Percentiles rank a stretch among this genome's conserved stretches.
Evolutionary conservation across 2,797 vertebrate genomes (phyloP).

Genomic region (Spondyliosoma cantharus): DNA sequence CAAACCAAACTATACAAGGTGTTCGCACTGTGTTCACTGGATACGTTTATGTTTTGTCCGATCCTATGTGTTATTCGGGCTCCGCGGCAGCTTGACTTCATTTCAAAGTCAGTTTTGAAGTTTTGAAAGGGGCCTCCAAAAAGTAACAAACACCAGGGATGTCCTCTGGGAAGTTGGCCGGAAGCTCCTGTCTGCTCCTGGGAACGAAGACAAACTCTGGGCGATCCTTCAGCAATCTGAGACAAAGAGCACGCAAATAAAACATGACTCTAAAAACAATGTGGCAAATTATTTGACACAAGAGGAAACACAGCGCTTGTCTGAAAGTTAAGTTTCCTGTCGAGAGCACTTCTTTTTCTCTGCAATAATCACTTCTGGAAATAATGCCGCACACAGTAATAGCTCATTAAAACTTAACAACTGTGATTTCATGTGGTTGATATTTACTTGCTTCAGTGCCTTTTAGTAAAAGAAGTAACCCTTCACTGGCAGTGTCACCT

Average conservation of each 20-base stretch:
- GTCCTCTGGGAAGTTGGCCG: slow-evolving; percentile 95
- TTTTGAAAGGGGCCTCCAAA: slow-evolving; percentile 86
- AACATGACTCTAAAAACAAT: slow-evolving; percentile 69
- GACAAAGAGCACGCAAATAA: slow-evolving; percentile 77
- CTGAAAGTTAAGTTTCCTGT: slow-evolving; percentile 62
- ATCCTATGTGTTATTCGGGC: slow-evolving; percentile 39
- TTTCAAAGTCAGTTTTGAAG: slow-evolving; percentile 61
- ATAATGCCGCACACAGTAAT: slow-evolving; percentile 4
- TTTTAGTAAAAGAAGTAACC: neutral
- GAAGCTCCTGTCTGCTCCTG: slow-evolving; percentile 95
- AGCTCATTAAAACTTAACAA: slow-evolving; percentile 7
- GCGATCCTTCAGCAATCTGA: slow-evolving; percentile 92
- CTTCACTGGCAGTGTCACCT: slow-evolving; percentile 80
- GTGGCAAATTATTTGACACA: slow-evolving; percentile 72
- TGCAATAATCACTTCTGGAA: slow-evolving; percentile 32
- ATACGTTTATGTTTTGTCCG: slow-evolving; percentile 46
- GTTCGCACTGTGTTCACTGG: slow-evolving; percentile 55
- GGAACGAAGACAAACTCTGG: slow-evolving; percentile 95
- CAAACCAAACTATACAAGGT: slow-evolving; percentile 56
- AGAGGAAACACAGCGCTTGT: slow-evolving; percentile 69
- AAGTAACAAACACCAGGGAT: slow-evolving; percentile 99
- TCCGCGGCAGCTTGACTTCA: slow-evolving; percentile 59
- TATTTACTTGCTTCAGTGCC: slow-evolving; percentile 3
- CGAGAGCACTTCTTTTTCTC: slow-evolving; percentile 32
- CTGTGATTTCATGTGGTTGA: slow-evolving; percentile 17